Evolutionary conservation across 1,140 invertebrate species (phyloP).

Genomic region (Drosophila sp.): DNA sequence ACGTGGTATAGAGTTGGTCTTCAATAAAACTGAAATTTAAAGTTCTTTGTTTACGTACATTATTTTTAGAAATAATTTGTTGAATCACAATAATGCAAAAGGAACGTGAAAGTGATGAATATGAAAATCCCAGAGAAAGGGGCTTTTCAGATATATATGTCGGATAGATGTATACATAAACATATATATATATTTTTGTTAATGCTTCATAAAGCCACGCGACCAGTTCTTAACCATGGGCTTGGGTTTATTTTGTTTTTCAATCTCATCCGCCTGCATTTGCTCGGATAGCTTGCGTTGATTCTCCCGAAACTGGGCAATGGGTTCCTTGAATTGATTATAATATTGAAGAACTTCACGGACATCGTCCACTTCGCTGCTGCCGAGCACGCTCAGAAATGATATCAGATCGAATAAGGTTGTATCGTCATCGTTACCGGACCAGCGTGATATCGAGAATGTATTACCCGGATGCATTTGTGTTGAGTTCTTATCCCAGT

Average conservation of each 20-base stretch:
- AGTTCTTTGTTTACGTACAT: constrained; percentile 1
- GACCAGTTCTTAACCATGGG: constrained; percentile 77
- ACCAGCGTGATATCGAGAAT: constrained; percentile 95
- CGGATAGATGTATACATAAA: no score
- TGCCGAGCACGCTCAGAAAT: constrained; percentile 94
- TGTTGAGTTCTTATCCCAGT: constrained; percentile 96
- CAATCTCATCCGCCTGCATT: constrained; percentile 86
- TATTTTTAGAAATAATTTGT: constrained; percentile 9
- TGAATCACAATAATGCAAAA: constrained; percentile 35
- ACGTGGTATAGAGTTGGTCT: background rate
- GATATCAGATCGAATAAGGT: constrained; percentile 95
- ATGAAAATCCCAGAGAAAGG: background rate
- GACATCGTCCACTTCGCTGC: constrained; percentile 96
- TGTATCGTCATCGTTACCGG: constrained; percentile 95
- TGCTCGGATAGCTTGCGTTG: constrained; percentile 90
- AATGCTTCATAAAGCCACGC: constrained; percentile 60
- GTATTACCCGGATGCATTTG: constrained; percentile 95
- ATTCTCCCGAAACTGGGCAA: constrained; percentile 95
- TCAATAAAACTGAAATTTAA: constrained; percentile 13
- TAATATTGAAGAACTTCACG: constrained; percentile 97
- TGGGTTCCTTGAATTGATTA: constrained; percentile 95
- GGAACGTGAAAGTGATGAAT: constrained; percentile 15
- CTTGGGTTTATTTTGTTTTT: constrained; percentile 63
- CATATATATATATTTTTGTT: background rate
- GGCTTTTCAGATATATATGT: background rate